Base-by-base conservation (phyloP, 1,140 invertebrate species). In the Aphaenogaster rudis region DNA sequence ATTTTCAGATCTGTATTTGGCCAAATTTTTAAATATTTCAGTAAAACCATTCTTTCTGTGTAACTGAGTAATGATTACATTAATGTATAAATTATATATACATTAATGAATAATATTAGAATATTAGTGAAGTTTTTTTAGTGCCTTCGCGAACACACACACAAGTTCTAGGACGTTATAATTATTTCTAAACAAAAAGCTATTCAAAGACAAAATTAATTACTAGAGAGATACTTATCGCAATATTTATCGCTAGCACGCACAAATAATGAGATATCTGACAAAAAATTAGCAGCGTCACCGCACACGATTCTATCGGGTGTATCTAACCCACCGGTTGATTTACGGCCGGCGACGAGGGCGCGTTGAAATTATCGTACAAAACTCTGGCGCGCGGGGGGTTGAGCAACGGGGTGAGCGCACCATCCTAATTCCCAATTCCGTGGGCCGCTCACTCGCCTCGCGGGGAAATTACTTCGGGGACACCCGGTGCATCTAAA, bases 401-500 rank as follows among this genome's bases (percentile, higher is more conserved):
- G 28, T 28, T 8, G 74, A 17, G 74, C 39, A 54, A 21, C 11
- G 61, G 21, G 21, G 6, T 6, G 54, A 63, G 33, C 33, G 59
- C 45, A 33, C 79, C 78, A 42, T 69, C 57, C 82, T 86, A 87
- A 88, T 87, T 88, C 52, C 67, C 50, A 64, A 66, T 63, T 87
- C 71, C 71, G 36, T 13, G 36, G 50, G 21, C 69, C 80, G n/a
- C 80, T 39, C 66, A 3, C 79, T 71, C 54, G 39, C 81, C 54
- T 42, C 33, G n/a, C 15, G 45, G 13, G 54, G 78, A 78, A 80
- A 91, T 80, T 85, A 81, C 77, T 86, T 86, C 36, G 71, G 54
- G 74, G 79, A 79, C 92, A 91, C 88, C 89, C 91, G 88, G 91
- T 91, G 89, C 88, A 93, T 92, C 91, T 93, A 92, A 91, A 93